phyloP scores from a whole-genome alignment of 2,113 vertebrate species.

The Scatophagus argus region DNA sequence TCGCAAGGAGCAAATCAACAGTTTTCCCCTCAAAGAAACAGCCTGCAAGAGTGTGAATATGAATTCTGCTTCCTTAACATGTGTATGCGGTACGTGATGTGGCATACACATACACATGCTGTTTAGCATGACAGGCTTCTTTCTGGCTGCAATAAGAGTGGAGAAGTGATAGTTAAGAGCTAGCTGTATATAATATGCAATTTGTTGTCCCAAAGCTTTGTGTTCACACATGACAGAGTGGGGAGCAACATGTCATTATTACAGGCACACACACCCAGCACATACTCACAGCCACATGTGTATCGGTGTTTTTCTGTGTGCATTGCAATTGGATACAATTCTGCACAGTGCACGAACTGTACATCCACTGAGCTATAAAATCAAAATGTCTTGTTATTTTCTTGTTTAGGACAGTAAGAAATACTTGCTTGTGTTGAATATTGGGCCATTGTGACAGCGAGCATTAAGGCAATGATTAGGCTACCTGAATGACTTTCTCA shows the following conservation, averaged over 20 bases:
- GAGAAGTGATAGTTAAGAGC: slow-evolving; percentile 51
- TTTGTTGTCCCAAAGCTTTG: slow-evolving; percentile 41
- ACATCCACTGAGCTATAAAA: slow-evolving; percentile 73
- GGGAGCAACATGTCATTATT: slow-evolving; percentile 72
- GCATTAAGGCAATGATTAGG: slow-evolving; percentile 41
- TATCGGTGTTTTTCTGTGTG: slow-evolving; percentile 46
- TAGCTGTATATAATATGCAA: slow-evolving; percentile 58
- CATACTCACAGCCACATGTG: slow-evolving; percentile 54
- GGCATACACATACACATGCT: slow-evolving; percentile 42
- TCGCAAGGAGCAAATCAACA: slow-evolving; percentile 74
- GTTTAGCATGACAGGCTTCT: slow-evolving; percentile 24
- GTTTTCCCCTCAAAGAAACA: slow-evolving; percentile 53
- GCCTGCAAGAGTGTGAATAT: slow-evolving; percentile 62
- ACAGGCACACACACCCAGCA: slow-evolving; percentile 34
- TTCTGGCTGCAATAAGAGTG: slow-evolving; percentile 38
- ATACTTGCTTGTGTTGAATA: slow-evolving; percentile 33
- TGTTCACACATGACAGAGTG: slow-evolving; percentile 48
- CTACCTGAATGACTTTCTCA: slow-evolving; percentile 32
- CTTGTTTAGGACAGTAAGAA: slow-evolving; percentile 51
- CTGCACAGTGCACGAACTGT: slow-evolving; percentile 60
- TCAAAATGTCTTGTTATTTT: slow-evolving; percentile 72
- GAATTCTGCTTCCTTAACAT: slow-evolving; percentile 67
- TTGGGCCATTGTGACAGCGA: slow-evolving; percentile 25
- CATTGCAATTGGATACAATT: slow-evolving; percentile 76
- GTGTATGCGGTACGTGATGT: slow-evolving; percentile 33